Conservation (phyloP, 1,140 invertebrate species). For the Drosophila oshimai region DNA sequence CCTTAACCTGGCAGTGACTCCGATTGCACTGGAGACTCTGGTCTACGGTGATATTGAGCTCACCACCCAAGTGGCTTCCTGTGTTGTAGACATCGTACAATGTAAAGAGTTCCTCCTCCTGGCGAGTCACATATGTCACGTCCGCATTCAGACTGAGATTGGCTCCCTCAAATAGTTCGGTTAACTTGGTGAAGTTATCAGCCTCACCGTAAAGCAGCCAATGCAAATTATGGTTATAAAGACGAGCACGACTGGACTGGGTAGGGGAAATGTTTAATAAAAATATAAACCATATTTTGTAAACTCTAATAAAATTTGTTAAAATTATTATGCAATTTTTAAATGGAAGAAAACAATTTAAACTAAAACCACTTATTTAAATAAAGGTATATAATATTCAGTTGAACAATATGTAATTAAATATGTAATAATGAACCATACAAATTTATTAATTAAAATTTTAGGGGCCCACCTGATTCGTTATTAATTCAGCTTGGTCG, state of each 20-base stretch:
- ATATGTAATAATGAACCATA: no score
- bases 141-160: slow-evolving; percentile 71
- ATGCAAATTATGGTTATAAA: slow-evolving; percentile 51
- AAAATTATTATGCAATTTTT: no score
- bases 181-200: slow-evolving; percentile 38
- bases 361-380: no score
- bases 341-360: background rate
- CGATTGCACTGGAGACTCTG: slow-evolving; percentile 52
- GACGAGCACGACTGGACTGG: slow-evolving; percentile 50
- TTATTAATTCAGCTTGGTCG: slow-evolving; percentile 22
- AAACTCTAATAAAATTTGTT: no score
- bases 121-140: slow-evolving; percentile 36
- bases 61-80: slow-evolving; percentile 65
- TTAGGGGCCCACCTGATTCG: slow-evolving; percentile 41
- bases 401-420: no score
- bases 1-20: slow-evolving; percentile 21
- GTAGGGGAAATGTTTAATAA: background rate
- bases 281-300: no score
- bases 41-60: slow-evolving; percentile 69
- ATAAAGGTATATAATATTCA: no score
- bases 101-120: slow-evolving; percentile 14
- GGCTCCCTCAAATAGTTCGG: slow-evolving; percentile 21
- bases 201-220: slow-evolving; percentile 66
- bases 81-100: slow-evolving; percentile 75
- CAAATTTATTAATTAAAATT: no score